Conservation (phyloP, 2,888 invertebrate genomes). For the Pseudanteris insignis region DNA sequence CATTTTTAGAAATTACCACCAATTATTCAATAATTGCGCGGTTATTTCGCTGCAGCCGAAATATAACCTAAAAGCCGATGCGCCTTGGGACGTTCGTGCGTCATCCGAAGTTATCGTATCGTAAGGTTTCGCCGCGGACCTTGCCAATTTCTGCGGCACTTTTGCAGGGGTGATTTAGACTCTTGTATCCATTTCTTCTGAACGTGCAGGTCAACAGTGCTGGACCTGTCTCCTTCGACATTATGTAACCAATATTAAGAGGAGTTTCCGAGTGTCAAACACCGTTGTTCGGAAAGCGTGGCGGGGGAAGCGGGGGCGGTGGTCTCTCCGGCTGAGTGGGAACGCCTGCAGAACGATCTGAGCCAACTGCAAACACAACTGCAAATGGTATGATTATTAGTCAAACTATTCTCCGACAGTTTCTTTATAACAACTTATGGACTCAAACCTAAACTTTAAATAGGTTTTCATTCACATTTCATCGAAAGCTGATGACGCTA, state of each 20-base stretch:
- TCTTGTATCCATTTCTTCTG: constrained; percentile 55
- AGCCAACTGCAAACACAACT: constrained; percentile 76
- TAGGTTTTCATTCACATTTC: not conserved
- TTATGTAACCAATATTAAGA: constrained; percentile 70
- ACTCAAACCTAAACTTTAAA: not conserved
- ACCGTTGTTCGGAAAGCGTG: constrained; percentile 80
- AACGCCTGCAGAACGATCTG: constrained; percentile 85
- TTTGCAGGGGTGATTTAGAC: constrained; percentile 59
- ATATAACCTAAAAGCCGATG: constrained; percentile 21
- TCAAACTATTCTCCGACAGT: not conserved
- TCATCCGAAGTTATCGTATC: constrained; percentile 49
- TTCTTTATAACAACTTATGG: too few relatives aligned
- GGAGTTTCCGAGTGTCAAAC: constrained; percentile 82
- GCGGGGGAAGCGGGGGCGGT: constrained; percentile 84
- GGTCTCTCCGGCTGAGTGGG: constrained; percentile 79
- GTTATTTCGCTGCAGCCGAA: too few relatives aligned
- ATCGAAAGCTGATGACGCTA: not conserved
- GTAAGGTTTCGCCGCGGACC: not conserved
- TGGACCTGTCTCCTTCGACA: constrained; percentile 57
- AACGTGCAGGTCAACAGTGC: constrained; percentile 63
- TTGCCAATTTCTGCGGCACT: constrained; percentile 61
- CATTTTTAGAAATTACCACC: too few relatives aligned
- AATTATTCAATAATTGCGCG: too few relatives aligned
- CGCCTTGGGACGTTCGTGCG: constrained; percentile 9
- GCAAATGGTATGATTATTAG: constrained; percentile 43